phyloP scores from a whole-genome alignment of 2,888 invertebrate genomes.

The Eupithecia dodoneata region DNA sequence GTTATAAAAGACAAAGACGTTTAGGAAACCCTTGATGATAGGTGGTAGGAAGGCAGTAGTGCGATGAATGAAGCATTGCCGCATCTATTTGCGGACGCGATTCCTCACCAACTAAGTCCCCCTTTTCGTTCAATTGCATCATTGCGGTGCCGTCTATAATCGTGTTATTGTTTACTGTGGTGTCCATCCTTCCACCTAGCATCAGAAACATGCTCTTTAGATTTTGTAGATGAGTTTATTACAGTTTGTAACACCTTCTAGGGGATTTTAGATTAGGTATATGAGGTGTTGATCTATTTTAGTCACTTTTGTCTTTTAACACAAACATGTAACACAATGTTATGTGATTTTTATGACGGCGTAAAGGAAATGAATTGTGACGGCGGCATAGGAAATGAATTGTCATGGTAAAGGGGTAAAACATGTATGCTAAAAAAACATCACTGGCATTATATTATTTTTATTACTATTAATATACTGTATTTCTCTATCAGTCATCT shows the following conservation, averaged over 20 bases:
- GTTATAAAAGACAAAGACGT: background rate
- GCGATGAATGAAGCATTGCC: conserved; percentile 57
- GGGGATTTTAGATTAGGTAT: background rate
- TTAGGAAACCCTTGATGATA: conserved; percentile 62
- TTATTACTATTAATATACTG: no score
- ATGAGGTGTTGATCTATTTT: background rate
- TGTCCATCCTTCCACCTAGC: conserved; percentile 82
- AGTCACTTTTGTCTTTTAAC: background rate
- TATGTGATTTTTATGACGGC: background rate
- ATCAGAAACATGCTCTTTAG: conserved; percentile 57
- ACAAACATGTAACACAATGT: background rate
- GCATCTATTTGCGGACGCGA: conserved; percentile 16
- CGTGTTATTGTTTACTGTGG: conserved; percentile 59
- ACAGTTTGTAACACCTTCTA: background rate
- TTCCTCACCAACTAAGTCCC: conserved; percentile 77
- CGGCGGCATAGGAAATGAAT: background rate
- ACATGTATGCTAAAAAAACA: background rate
- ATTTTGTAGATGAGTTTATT: background rate
- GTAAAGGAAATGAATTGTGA: background rate
- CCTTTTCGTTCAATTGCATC: conserved; percentile 78
- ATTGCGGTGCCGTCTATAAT: conserved; percentile 69
- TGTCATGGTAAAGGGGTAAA: background rate
- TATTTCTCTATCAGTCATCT: no score
- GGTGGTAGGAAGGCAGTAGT: conserved; percentile 79
- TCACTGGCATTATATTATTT: background rate